Base-by-base conservation (phyloP, 2,113 vertebrate genomes). In the Megalops atlanticus region DNA sequence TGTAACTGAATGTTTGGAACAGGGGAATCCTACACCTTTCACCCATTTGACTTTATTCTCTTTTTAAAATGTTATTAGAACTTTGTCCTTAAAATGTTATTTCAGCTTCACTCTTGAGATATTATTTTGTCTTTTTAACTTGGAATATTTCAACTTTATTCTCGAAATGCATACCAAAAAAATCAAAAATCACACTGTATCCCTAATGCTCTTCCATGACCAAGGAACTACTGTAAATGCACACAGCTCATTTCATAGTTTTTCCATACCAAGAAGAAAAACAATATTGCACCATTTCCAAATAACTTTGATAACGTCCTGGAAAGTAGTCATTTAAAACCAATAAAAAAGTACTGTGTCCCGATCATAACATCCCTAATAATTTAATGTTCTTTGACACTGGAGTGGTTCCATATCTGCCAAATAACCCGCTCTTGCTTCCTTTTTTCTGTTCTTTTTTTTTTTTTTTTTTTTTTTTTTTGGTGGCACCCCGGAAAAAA, bases 401-500 rank as follows among this genome's bases (percentile, higher is more conserved):
- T 49, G 84, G 45, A 82, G 73, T 69, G 73, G 73, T 80, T 78
- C 72, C 40, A 76, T 74, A 69, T 84, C 82, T 82, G 80, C 77
- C 85, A 82, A 81, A 82, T 82, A 86, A 86, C 82, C 81, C 80
- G 81, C 84, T 83, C 80, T 80, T 84, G 40, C 75, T 49, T 74
- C 72, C 76, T 85, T 80, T 82, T 77, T 81, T 11, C 80, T 68
- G n/a, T n/a, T n/a, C n/a, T n/a, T n/a, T n/a, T n/a, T n/a, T n/a
- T 79, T 87, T 81, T 40, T 43, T 49, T 84, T 80, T 88, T 86
- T n/a, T 79, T 87, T 81, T 40, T 43, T 49, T 84, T 80, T 88
- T 86, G 85, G 68, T 86, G 75, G 79, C 77, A 85, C 75, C 85
- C 82, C 76, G 35, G 82, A 75, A 84, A 92, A 91, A 94, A 94